Base-by-base conservation (phyloP, 2,113 vertebrate species). In the Naja naja region DNA sequence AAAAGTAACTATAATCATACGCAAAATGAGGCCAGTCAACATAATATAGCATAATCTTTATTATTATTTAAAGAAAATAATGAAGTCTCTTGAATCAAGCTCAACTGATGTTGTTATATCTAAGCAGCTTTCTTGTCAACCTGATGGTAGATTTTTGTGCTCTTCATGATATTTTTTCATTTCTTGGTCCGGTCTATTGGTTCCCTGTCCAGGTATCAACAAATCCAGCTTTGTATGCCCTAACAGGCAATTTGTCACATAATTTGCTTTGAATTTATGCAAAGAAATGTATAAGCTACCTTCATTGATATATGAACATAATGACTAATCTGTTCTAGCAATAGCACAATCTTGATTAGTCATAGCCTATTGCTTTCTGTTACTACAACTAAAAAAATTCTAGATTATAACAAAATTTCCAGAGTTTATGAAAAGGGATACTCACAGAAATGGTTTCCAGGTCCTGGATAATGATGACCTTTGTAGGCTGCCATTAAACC, bases 391-490 rank as follows among this genome's bases (percentile, higher is more conserved):
- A 81, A 5, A 90, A 90, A 58, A 64, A 64, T 30, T 60, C 45
- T 52, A 34, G 53, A 53, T 52, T 86, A 53, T 49, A 81, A 86
- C n/a, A 27, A 43, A 74, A 43, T 53, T 86, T 64, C n/a, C 52
- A 60, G 30, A 45, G 55, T 87, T 64, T 4, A 30, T 20, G 49
- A 30, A 39, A 47, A 43, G 10, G 92, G 34, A 56, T 91, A 91
- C 99, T 95, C 98, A 99, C 99, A 99, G 93, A 99, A 99, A 96
- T 99, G 99, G 96, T 99, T 99, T 96, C 99, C 99, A 95, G 98
- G 99, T 94, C 99, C 99, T 81, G 99, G 99, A 94, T 99, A 99
- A 98, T 99, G 99, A 96, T 98, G 98, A 53, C 99, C 99, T 95
- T 99, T 99, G 96, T 98, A 99, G 94, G 99, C 99, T 96, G 99